Percentiles rank a stretch among this genome's conserved stretches.
phyloP scores from a whole-genome alignment of 2,797 vertebrate genomes.

The Poecilia picta region DNA sequence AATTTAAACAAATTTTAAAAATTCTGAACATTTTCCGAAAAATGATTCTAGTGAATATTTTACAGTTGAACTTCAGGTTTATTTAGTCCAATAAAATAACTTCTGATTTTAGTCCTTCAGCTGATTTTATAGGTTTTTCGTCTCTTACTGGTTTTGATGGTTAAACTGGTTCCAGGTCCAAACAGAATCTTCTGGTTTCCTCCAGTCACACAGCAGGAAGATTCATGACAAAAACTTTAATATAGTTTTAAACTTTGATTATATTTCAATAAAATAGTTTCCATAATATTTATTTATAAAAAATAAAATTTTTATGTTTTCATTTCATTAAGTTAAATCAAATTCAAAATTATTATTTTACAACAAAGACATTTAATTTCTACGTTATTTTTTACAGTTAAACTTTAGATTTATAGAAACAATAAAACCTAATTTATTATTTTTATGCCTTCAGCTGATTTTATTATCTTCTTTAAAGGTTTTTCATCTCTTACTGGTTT shows the following conservation, averaged over 20 bases:
- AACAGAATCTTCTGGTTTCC: rapidly evolving
- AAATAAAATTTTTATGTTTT: not conserved
- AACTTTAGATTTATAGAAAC: not conserved
- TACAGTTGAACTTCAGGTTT: too few relatives aligned
- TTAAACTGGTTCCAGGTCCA: slow-evolving; percentile 12
- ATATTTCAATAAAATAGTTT: not conserved
- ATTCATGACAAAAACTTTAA: not conserved
- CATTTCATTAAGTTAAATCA: not conserved
- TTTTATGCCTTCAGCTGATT: not conserved
- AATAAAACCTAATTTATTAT: not conserved
- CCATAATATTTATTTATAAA: not conserved
- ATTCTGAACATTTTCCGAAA: too few relatives aligned
- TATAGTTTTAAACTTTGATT: not conserved
- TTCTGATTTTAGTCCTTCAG: too few relatives aligned
- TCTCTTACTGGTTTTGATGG: not conserved
- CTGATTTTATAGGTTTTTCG: too few relatives aligned
- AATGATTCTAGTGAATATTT: too few relatives aligned
- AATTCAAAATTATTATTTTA: not conserved
- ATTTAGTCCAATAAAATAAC: too few relatives aligned
- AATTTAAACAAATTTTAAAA: too few relatives aligned
- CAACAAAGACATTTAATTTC: not conserved
- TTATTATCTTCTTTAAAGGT: not conserved
- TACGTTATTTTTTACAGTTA: not conserved
- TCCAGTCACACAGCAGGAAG: slow-evolving; percentile 5
- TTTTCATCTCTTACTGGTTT: slow-evolving; percentile 6